Percentiles rank a stretch among this genome's conserved stretches.
phyloP scores from a whole-genome alignment of 2,113 vertebrate genomes.

The Eretmodus cyanostictus region DNA sequence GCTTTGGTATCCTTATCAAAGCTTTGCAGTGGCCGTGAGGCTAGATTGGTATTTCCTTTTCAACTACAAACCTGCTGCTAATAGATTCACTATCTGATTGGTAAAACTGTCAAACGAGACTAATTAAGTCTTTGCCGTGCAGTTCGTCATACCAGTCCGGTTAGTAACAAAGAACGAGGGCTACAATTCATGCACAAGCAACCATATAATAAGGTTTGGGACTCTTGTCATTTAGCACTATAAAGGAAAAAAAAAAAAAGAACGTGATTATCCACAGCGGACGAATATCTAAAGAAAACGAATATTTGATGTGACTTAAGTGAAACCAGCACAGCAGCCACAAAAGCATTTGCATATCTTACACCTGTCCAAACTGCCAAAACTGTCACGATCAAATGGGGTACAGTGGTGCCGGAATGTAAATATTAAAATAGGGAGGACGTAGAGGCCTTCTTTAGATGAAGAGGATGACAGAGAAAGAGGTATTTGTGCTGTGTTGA shows the following conservation, averaged over 20 bases:
- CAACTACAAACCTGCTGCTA: not conserved
- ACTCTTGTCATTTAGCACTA: conserved; percentile 8
- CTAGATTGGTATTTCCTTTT: not conserved
- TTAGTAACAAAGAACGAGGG: not conserved
- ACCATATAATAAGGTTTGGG: conserved; percentile 7
- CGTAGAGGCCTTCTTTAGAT: conserved; percentile 18
- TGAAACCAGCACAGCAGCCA: conserved; percentile 14
- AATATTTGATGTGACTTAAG: conserved; percentile 42
- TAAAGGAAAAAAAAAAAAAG: not conserved
- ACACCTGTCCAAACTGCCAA: conserved; percentile 62
- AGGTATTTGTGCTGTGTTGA: conserved; percentile 37
- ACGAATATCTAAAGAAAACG: not conserved
- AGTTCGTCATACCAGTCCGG: not conserved
- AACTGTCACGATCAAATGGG: conserved; percentile 30
- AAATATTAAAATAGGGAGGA: conserved; percentile 52
- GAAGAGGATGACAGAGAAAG: conserved; percentile 33
- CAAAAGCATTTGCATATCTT: conserved; percentile 26
- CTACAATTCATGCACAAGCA: not conserved
- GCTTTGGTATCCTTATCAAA: conserved; percentile 14
- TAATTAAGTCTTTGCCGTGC: not conserved
- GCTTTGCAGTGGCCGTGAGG: not conserved
- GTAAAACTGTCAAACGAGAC: not conserved
- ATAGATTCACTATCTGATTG: conserved; percentile 3
- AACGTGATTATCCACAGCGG: not conserved
- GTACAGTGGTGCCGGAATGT: conserved; percentile 19